Conservation (phyloP, 1,140 invertebrate genomes). For the Pseudobourletiella spinata region DNA sequence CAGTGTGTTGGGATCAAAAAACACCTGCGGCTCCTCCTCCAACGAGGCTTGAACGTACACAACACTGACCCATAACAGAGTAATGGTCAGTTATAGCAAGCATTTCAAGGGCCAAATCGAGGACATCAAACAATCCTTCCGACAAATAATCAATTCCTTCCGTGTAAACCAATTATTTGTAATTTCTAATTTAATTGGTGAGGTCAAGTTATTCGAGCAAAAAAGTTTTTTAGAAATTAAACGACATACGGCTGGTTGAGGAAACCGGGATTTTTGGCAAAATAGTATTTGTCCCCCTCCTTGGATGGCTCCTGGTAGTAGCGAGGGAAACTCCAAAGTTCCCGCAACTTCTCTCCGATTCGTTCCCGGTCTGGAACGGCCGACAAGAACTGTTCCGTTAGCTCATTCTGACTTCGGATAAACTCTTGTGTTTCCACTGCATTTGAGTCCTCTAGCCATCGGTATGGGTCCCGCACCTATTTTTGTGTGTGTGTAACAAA, state of each 20-base stretch:
- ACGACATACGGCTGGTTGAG: constrained; percentile 77
- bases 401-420: constrained; percentile 81
- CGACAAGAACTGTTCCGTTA: constrained; percentile 78
- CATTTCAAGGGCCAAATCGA: too few relatives aligned
- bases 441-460: constrained; percentile 94
- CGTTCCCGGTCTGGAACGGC: constrained; percentile 59
- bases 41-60: constrained; percentile 79
- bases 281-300: constrained; percentile 79
- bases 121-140: too few relatives aligned
- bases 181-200: neutral
- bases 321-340: constrained; percentile 46
- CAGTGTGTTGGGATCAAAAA: constrained; percentile 87
- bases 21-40: constrained; percentile 68
- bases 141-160: too few relatives aligned
- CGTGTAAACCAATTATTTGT: neutral
- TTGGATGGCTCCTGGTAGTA: constrained; percentile 51
- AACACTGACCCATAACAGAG: constrained; percentile 59
- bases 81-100: neutral
- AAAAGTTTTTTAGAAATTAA: neutral
- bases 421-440: constrained; percentile 81
- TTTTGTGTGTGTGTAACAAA: neutral
- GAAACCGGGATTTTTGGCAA: constrained; percentile 83
- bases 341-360: constrained; percentile 66
- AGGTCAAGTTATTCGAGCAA: neutral
- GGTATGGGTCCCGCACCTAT: constrained; percentile 82